Evolutionary conservation across 1,140 invertebrate genomes (phyloP), one percentile per base, ranked within the genome.

Genomic region (Drosophila oshimai): DNA sequence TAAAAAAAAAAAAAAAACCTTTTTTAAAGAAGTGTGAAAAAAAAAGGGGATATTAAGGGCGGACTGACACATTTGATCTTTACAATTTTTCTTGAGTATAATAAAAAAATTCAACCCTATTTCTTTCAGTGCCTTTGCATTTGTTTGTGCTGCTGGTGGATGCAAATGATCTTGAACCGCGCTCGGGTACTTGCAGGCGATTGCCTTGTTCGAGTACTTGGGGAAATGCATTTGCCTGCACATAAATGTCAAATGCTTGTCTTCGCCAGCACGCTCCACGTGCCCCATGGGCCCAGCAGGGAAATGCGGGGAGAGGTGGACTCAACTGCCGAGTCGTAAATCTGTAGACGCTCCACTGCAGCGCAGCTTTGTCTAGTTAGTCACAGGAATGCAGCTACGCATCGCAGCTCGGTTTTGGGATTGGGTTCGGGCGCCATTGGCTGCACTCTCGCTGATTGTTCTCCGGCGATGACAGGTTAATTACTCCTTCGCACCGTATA

Each of bases 181-280:
- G 37, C 65, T 64, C 39, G 17, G 55, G 55, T 62, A 70, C 62
- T 47, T 58, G 55, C 51, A 36, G 44, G 18, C 33, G 57, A 65
- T 61, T 58, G 57, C 53, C 53, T 58, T 61, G 51, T 31, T 13
- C 22, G 26, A 44, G 67, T 69, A 79, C 79, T 86, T 61, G 54
- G 41, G 61, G 41, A 86, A 79, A 49, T 80, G 75, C 65, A 68
- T 75, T 86, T 64, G 65, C 75, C 78, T 73, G 71, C 75, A 86
- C 80, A 84, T 84, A 76, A 84, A 84, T 87, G 81, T 84, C 80
- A 84, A 87, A 84, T 49, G 62, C 61, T 87, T 86, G 81, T 86
- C 81, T 87, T 74, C 81, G 81, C 81, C 81, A 76, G 61, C 58
- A 73, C 58, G 62, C 80, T 65, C 47, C 68, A 72, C 68, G 68